Conservation (phyloP, 2,113 vertebrate genomes). For the Sclerurus mexicanus region DNA sequence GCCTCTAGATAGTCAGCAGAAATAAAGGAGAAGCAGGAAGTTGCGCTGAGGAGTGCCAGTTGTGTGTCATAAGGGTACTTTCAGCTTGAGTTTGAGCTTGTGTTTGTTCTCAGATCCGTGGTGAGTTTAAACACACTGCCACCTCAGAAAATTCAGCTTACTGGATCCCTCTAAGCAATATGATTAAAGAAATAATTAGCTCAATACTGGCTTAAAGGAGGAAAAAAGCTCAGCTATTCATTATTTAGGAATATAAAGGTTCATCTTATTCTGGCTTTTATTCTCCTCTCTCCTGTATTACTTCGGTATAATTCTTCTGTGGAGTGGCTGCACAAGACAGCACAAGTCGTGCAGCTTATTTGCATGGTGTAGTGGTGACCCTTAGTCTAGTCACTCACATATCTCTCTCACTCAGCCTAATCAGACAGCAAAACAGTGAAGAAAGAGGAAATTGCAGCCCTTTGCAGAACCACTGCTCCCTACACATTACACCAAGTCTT, state of each 20-base stretch:
- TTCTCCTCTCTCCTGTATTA: background rate
- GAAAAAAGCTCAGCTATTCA: background rate
- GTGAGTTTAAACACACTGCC: background rate
- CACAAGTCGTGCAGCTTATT: background rate
- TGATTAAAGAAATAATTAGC: background rate
- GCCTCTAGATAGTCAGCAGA: background rate
- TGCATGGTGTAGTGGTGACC: background rate
- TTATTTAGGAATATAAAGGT: background rate
- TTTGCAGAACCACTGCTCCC: background rate
- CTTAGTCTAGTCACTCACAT: background rate
- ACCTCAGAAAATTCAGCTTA: background rate
- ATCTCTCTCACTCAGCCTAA: background rate
- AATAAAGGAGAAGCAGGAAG: background rate
- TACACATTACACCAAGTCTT: background rate
- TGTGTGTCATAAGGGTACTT: background rate
- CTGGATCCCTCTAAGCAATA: background rate
- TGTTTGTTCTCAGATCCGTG: background rate
- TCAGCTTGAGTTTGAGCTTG: background rate
- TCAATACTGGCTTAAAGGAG: background rate
- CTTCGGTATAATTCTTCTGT: background rate
- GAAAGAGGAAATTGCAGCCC: background rate
- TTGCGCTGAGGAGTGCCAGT: background rate
- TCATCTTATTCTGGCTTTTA: background rate
- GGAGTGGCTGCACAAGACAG: background rate
- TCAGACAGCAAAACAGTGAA: background rate